phyloP scores from a whole-genome alignment of 2,113 vertebrate species.

The Eublepharis macularius region DNA sequence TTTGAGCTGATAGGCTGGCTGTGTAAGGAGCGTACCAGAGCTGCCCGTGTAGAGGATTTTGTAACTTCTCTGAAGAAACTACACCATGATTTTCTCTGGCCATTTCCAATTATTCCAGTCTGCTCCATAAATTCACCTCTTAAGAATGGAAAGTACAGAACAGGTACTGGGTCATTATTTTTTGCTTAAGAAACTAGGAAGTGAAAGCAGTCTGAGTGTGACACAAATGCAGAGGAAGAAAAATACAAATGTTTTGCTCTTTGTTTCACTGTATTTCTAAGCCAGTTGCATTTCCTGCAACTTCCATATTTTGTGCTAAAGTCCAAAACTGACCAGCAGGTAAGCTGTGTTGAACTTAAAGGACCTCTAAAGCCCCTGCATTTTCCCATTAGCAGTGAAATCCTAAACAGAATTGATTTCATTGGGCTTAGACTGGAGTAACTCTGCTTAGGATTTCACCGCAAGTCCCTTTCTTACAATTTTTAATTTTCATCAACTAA shows the following conservation, averaged over 20 bases:
- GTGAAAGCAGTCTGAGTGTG: neutral
- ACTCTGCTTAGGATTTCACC: too few relatives aligned
- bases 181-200: neutral
- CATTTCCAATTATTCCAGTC: conserved; percentile 89
- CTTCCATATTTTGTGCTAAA: neutral
- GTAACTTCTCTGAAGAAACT: conserved; percentile 90
- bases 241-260: neutral
- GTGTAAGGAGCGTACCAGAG: conserved; percentile 89
- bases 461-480: too few relatives aligned
- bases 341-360: neutral
- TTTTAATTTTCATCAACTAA: neutral
- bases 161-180: conserved; percentile 73
- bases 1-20: conserved; percentile 97
- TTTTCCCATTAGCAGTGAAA: too few relatives aligned
- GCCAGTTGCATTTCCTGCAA: neutral
- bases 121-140: conserved; percentile 88
- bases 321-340: neutral
- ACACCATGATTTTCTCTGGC: conserved; percentile 97
- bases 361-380: too few relatives aligned
- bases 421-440: too few relatives aligned
- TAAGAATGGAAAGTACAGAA: conserved; percentile 90
- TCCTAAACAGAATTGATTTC: too few relatives aligned
- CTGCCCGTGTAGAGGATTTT: conserved; percentile 91
- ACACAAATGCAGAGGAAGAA: neutral
- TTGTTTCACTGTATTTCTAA: neutral